Evolutionary conservation across 1,140 invertebrate species (phyloP).

Genomic region (Lepidotrigona ventralis): DNA sequence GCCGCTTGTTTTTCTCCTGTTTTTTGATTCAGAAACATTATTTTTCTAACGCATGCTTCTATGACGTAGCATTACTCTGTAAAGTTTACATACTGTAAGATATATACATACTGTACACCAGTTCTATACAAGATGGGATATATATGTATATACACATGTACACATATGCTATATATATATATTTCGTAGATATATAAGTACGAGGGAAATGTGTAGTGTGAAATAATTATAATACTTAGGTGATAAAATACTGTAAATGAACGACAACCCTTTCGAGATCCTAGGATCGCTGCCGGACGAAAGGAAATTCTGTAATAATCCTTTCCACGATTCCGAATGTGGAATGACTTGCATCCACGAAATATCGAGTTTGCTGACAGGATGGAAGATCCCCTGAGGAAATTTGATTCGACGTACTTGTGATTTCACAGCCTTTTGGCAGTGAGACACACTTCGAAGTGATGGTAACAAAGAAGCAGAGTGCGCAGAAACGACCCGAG

Average conservation of each 20-base stretch:
- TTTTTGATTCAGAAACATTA: conserved; percentile 68
- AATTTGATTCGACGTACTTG: background rate
- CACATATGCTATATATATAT: conserved; percentile 25
- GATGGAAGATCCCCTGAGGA: background rate
- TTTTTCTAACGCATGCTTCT: conserved; percentile 75
- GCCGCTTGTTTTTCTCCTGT: conserved; percentile 65
- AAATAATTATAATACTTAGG: conserved; percentile 24
- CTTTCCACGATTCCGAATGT: background rate
- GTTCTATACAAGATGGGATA: conserved; percentile 18
- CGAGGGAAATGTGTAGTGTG: conserved; percentile 11
- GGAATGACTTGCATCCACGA: background rate
- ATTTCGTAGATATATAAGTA: conserved; percentile 35
- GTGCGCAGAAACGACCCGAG: too few species aligned
- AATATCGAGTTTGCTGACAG: background rate
- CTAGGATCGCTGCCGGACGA: too few species aligned
- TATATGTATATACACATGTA: conserved; percentile 22
- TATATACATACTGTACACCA: conserved; percentile 32
- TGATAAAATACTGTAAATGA: conserved; percentile 19
- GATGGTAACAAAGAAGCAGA: background rate
- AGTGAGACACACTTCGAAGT: background rate
- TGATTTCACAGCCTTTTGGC: background rate
- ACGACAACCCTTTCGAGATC: conserved; percentile 42
- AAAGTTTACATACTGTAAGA: conserved; percentile 12
- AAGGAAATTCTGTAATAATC: background rate
- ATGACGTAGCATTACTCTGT: conserved; percentile 52